A percentile compares a stretch with the other conserved stretches of the same genome.
These are phyloP conservation scores for Trichechus manatus DNA, from an alignment of 2,113 vertebrate species.

Conservation along the genomic window DNA sequence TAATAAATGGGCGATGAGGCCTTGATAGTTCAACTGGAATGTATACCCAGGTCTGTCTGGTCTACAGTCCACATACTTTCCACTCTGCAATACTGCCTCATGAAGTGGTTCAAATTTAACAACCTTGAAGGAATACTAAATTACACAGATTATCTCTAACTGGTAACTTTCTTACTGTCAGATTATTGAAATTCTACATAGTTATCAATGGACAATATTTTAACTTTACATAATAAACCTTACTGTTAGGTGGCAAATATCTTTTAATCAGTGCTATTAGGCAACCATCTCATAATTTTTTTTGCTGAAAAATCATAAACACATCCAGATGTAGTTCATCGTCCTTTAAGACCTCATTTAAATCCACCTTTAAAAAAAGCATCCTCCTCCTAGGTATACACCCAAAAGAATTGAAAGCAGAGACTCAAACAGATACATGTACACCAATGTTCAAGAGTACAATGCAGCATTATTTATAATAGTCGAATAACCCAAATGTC, in stretches of 20 bases:
- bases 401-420: background rate
- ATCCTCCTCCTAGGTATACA: background rate
- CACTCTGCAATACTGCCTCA: background rate
- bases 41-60: background rate
- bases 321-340: background rate
- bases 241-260: background rate
- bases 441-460: background rate
- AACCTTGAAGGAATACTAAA: background rate
- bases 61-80: background rate
- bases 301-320: background rate
- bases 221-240: background rate
- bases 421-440: background rate
- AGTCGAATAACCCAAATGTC: background rate
- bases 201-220: background rate
- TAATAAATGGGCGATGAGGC: background rate
- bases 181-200: conserved; percentile 1
- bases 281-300: background rate
- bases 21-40: background rate
- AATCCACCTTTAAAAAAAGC: background rate
- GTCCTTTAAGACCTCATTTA: background rate
- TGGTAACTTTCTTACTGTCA: background rate
- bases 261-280: background rate
- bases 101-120: background rate
- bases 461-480: background rate
- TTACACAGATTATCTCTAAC: background rate